Evolutionary conservation across 1,140 invertebrate genomes (phyloP).

Genomic region (Eumaeus atala): DNA sequence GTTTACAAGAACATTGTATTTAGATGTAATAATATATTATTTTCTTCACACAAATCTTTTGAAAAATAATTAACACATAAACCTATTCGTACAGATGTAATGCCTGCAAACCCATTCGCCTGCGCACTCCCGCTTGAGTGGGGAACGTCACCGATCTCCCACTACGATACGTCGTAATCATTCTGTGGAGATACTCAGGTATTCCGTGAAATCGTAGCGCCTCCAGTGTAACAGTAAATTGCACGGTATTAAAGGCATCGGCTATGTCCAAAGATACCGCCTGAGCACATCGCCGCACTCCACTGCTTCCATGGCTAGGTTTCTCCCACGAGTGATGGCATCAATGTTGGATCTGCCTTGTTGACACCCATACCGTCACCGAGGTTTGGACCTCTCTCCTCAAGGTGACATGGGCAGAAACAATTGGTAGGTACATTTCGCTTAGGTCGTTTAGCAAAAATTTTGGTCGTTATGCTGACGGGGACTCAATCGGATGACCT

Average conservation of each 20-base stretch:
- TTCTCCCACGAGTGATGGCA: neutral
- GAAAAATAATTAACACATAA: too few species aligned
- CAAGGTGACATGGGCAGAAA: neutral
- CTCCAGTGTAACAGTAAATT: neutral
- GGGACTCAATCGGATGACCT: too few species aligned
- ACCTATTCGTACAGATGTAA: too few species aligned
- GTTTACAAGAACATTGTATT: too few species aligned
- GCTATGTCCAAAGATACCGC: neutral
- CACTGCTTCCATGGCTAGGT: neutral
- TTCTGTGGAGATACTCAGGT: neutral
- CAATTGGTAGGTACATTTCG: neutral
- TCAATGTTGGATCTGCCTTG: neutral
- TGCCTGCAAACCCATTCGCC: too few species aligned
- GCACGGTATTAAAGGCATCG: neutral
- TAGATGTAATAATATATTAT: too few species aligned
- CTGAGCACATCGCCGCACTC: neutral
- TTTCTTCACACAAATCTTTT: too few species aligned
- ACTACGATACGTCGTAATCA: neutral
- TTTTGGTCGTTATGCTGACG: too few species aligned
- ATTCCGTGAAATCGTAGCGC: neutral
- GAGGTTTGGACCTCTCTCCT: neutral
- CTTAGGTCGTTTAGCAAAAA: conserved; percentile 1
- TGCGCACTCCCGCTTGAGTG: neutral
- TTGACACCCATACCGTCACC: neutral
- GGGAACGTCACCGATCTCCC: neutral